Percentiles rank a stretch among this genome's conserved stretches.
These are phyloP conservation scores for Catocala nupta DNA, from an alignment of 2,888 invertebrate species.

Conservation along the genomic window DNA sequence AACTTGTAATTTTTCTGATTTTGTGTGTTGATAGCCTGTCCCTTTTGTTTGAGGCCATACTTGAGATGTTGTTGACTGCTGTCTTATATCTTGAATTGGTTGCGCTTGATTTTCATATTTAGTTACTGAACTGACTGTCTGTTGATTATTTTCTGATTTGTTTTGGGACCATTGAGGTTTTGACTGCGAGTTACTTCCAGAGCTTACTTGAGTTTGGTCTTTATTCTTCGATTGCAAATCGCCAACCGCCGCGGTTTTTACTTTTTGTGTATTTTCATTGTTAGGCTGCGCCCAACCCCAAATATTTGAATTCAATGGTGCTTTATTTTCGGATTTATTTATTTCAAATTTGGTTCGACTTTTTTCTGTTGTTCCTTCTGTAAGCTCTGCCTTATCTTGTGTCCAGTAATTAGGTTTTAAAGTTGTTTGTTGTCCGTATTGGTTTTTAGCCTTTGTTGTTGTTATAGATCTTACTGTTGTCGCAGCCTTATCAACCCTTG, in stretches of 20 bases:
- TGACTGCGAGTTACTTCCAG: conserved; percentile 2
- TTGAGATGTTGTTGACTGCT: conserved; percentile 2
- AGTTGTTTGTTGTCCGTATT: conserved; percentile 19
- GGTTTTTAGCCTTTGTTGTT: conserved; percentile 10
- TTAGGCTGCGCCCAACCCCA: conserved; percentile 17
- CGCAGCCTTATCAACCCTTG: not conserved
- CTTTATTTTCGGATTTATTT: not conserved
- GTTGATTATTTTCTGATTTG: not conserved
- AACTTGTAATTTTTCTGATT: not conserved
- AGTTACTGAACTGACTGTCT: too few relatives aligned
- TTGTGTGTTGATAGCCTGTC: conserved; percentile 9
- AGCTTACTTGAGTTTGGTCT: conserved; percentile 7
- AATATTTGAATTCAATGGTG: conserved; percentile 1
- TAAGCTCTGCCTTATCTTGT: conserved; percentile 11
- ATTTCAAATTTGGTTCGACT: conserved; percentile 12
- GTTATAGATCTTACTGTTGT: not conserved
- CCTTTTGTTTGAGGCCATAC: conserved; percentile 18
- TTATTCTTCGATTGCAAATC: conserved; percentile 14
- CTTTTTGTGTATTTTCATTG: conserved; percentile 1
- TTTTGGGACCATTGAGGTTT: not conserved
- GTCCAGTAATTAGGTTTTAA: conserved; percentile 17
- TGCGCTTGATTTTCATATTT: too few relatives aligned
- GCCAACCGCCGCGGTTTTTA: not conserved
- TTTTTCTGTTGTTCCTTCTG: conserved; percentile 8
- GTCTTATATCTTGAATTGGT: too few relatives aligned